A percentile compares a stretch with the other conserved stretches of the same genome.
Evolutionary conservation across 1,140 invertebrate species (phyloP).

Genomic region (Lerema accius): DNA sequence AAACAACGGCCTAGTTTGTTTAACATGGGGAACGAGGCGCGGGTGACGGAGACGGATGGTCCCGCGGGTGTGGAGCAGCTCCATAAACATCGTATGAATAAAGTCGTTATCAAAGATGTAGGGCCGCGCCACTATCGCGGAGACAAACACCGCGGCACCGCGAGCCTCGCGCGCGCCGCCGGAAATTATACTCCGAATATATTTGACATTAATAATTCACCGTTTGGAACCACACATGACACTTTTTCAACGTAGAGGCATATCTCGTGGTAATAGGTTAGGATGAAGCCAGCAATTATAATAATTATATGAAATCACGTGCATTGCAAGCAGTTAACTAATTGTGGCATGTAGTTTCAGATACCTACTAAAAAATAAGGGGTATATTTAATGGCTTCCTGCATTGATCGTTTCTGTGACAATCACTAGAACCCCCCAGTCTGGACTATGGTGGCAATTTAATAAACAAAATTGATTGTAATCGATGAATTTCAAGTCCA

Average conservation of each 20-base stretch:
- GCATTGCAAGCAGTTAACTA: no score
- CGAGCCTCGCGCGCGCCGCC: slow-evolving; percentile 28
- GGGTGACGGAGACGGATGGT: slow-evolving; percentile 20
- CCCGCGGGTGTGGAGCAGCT: slow-evolving; percentile 22
- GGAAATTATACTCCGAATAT: slow-evolving; percentile 22
- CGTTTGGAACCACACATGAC: neutral
- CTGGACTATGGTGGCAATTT: no score
- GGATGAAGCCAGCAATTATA: no score
- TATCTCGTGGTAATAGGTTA: neutral
- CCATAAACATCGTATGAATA: slow-evolving; percentile 57
- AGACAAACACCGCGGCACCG: slow-evolving; percentile 42
- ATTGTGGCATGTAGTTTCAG: no score
- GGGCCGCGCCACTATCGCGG: slow-evolving; percentile 54
- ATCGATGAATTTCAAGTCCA: no score
- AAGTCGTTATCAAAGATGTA: slow-evolving; percentile 58
- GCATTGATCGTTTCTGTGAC: no score
- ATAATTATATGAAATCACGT: no score
- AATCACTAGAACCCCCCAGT: no score
- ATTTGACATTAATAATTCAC: slow-evolving; percentile 5
- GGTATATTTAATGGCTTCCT: no score
- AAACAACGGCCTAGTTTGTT: no score
- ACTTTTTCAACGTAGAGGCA: slow-evolving; percentile 4
- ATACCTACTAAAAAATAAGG: no score
- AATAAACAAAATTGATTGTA: no score
- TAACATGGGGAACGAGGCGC: neutral